A percentile compares a stretch with the other conserved stretches of the same genome.
Evolutionary conservation across 2,888 invertebrate genomes (phyloP).

Genomic region (Omphaloscelis lunosa): DNA sequence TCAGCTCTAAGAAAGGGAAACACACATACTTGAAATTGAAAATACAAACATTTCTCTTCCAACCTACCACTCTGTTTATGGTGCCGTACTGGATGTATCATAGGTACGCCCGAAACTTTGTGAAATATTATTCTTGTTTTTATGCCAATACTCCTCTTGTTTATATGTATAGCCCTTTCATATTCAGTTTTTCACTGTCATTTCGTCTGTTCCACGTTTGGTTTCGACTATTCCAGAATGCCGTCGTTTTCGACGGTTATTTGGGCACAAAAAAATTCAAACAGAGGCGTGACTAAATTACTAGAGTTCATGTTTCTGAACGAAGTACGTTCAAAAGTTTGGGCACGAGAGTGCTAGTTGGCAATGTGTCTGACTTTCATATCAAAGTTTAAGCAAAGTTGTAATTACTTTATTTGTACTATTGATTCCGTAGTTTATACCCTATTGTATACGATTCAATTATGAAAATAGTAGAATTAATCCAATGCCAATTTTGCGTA

Average conservation of each 20-base stretch:
- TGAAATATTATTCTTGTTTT: background rate
- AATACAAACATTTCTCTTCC: background rate
- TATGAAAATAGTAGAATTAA: background rate
- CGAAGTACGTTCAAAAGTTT: conserved; percentile 3
- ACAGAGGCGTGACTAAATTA: background rate
- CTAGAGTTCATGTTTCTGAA: conserved; percentile 22
- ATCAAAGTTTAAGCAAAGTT: conserved; percentile 21
- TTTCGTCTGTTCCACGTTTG: background rate
- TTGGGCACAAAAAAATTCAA: conserved; percentile 31
- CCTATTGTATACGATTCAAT: conserved; percentile 3
- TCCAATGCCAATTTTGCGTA: background rate
- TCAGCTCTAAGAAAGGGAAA: background rate
- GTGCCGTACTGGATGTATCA: background rate
- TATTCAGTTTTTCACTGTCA: background rate
- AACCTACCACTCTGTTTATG: background rate
- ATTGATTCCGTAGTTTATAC: conserved; percentile 10
- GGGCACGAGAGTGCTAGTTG: conserved; percentile 10
- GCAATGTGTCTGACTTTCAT: conserved; percentile 4
- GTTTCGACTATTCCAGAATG: background rate
- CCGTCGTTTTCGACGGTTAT: background rate
- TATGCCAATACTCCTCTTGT: background rate
- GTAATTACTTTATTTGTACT: conserved; percentile 41
- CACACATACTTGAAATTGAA: background rate
- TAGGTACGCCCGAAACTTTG: background rate
- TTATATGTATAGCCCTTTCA: background rate